phyloP scores from a whole-genome alignment of 2,113 vertebrate species.

The Plotosus lineatus region DNA sequence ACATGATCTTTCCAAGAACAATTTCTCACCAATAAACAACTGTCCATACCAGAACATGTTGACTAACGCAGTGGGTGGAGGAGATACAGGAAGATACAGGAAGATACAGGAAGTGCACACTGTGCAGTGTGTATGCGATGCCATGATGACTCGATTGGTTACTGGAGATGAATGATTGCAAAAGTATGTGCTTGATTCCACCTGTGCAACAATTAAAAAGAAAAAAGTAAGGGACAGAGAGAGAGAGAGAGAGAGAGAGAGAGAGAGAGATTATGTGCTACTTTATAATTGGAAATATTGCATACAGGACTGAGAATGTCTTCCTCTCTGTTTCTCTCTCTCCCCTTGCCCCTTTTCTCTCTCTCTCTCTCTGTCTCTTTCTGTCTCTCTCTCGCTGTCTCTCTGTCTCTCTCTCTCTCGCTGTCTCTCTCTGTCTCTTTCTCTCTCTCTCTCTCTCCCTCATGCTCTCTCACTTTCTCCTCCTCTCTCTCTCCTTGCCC shows the following conservation, averaged over 20 bases:
- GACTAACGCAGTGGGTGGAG: background rate
- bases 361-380: conserved; percentile 6
- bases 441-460: too few relatives aligned
- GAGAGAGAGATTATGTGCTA: background rate
- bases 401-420: background rate
- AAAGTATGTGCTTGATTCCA: background rate
- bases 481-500: background rate
- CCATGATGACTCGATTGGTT: background rate
- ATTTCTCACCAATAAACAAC: background rate
- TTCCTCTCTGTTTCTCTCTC: conserved; percentile 8
- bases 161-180: background rate
- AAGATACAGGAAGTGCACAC: too few relatives aligned
- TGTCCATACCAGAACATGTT: background rate
- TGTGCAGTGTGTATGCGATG: background rate
- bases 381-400: conserved; percentile 1
- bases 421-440: background rate
- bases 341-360: too few relatives aligned
- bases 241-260: background rate
- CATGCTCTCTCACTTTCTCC: too few relatives aligned
- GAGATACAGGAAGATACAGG: too few relatives aligned
- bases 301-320: background rate
- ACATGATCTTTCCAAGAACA: background rate
- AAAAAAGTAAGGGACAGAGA: background rate
- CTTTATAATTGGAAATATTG: background rate
- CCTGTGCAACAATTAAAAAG: background rate